Evolutionary conservation across 2,888 invertebrate genomes (phyloP), one percentile per base, ranked within the genome.

Genomic region (Dromius quadrimaculatus): DNA sequence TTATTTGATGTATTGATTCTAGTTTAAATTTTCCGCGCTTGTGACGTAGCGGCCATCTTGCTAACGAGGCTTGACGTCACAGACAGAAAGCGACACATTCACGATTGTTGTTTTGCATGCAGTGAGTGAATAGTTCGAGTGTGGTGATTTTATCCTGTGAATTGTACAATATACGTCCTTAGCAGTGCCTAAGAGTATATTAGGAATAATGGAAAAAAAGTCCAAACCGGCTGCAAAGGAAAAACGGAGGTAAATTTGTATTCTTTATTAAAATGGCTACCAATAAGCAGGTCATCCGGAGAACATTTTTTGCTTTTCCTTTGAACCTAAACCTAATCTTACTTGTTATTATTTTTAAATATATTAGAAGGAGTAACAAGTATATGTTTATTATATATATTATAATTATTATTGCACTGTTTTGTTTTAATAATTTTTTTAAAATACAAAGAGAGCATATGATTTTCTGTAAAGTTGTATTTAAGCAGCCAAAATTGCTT

Each of bases 181-280:
- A 78, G 81, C 81, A 81, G 81, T 81, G 81, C 72, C 81, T 81
- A 81, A 82, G 81, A 79, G 81, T 80, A 78, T 78, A 77, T 72
- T 68, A 65, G 50, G 72, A 66, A 74, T 65, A 72, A 82, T 82
- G 81, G 81, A 81, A 74, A 78, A 72, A 45, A 81, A 81, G 76
- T 68, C 74, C 71, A 81, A 81, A 76, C 73, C 77, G 71, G 76
- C 78, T 22, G 78, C 87, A 74, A 90, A 88, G 84, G 90, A 89
- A 79, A 91, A 90, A 83, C 86, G 89, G 82, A 89, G 90, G 91
- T 91, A 83, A 87, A 80, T 74, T 28, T 73, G 47, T 17, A 64
- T 62, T 61, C 22, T 23, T 47, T 70, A 59, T 45, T 61, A 70
- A 70, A 62, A 70, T 70, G 70, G 70, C 70, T 45, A 70, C 62